Base-by-base conservation (phyloP, 2,888 invertebrate genomes). In the Pristionchus japonicus region DNA sequence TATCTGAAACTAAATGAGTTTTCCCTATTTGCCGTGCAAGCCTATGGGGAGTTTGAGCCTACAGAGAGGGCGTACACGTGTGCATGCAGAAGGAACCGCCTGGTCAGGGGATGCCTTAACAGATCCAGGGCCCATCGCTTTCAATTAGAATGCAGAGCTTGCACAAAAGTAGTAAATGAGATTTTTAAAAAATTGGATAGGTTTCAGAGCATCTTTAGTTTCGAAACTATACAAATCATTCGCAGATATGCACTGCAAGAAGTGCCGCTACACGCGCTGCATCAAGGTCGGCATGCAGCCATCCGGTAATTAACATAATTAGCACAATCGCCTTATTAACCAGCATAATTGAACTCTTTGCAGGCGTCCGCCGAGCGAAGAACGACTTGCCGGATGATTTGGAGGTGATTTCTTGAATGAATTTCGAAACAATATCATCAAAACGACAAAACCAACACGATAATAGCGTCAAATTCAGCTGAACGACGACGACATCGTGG, bases 211-310 rank as follows among this genome's bases (percentile, higher is more conserved):
- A n/a, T n/a, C n/a, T n/a, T n/a, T n/a, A n/a, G n/a, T n/a, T n/a
- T n/a, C n/a, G n/a, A n/a, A n/a, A n/a, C n/a, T n/a, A n/a, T n/a
- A n/a, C 27, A 34, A 34, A 40, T 77, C n/a, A 31, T 27, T 67
- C 27, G 11, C 31, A 85, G 85, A 85, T 47, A 61, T 85, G 13
- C 85, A 52, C 57, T 85, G 85, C 31, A 57, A 64, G 17, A 85
- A 85, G 64, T 85, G 85, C 27, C 85, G 85, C 11, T 64, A 64
- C 43, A 85, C 85, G 13, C 57, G 40, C 13, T 85, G 85, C 64
- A 85, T 85, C 37, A 57, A 64, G 40, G 23, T 40, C 43, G 85
- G 85, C 37, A 85, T 85, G 85, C 37, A 85, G 37, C 57, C 43
- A 15, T 13, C 61, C 15, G 31, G 85, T 85, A n/a, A 84, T 3